Base-by-base conservation (phyloP, 2,797 vertebrate genomes). In the Paramormyrops hopkinsi region DNA sequence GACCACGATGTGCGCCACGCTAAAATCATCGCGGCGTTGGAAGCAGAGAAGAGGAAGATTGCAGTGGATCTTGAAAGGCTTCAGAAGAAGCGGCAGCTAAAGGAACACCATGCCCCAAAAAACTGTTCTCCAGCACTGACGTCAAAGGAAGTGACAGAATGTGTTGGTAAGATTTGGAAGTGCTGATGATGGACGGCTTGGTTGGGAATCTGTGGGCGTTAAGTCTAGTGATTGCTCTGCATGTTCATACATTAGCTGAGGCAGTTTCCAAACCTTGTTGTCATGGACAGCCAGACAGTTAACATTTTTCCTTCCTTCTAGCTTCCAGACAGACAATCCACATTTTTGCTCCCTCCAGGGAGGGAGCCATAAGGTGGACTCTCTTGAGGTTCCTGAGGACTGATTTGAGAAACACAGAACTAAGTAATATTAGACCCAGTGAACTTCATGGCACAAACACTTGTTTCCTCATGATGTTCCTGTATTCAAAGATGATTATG, bases 31-130 rank as follows among this genome's bases (percentile, higher is more conserved):
- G 96, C 98, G 85, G 98, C 98, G 86, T 93, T 99, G 91, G 98
- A 99, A 92, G 95, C 93, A 0, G 98, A 99, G 93, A 99, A 99
- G 91, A 97, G 90, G 90, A 99, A 99, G 94, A 97, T 99, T 90
- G 93, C 96, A 87, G 94, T 93, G 92, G 98, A 99, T 94, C 96
- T 99, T 1, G 94, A 95, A 79, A 94, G 95, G 87, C 95, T 96
- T 89, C 96, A 96, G 92, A 95, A 92, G 90, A 96, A 93, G 89
- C 93, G 90, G 83, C 90, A 93, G 46, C 85, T 94, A 3, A 95
- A 94, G 89, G 90, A 92, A 91, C 94, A 93, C 89, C 91, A 92
- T 46, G 91, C 91, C 19, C 33, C 91, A 12, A 93, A 51, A 73
- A 0, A 19, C 22, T 48, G 48, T 62, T 22, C 33, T 76, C 11